phyloP scores from a whole-genome alignment of 2,797 vertebrate genomes.

The Xenopus petersii region DNA sequence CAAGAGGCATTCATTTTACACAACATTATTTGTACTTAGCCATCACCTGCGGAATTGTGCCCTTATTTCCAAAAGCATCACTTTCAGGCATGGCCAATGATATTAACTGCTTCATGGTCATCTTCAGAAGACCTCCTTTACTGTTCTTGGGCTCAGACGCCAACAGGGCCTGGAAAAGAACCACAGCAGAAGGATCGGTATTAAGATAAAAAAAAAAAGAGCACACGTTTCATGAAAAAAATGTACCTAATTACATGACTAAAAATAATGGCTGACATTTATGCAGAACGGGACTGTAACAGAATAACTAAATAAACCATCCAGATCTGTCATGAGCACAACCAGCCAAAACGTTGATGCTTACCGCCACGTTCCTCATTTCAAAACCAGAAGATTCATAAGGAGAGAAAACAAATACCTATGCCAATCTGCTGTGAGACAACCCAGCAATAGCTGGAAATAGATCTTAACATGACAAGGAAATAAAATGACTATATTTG shows the following conservation, averaged over 20 bases:
- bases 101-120: constrained; percentile 85
- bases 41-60: constrained; percentile 85
- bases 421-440: not conserved
- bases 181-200: not conserved
- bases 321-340: too few relatives aligned
- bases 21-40: too few relatives aligned
- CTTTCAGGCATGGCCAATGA: constrained; percentile 71
- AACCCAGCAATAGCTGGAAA: not conserved
- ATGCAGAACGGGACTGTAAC: too few relatives aligned
- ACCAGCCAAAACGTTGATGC: not conserved
- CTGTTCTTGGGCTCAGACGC: constrained; percentile 89
- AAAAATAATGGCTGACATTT: too few relatives aligned
- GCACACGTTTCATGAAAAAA: not conserved
- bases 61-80: constrained; percentile 59
- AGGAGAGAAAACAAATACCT: not conserved
- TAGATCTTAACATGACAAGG: not conserved
- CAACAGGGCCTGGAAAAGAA: constrained; percentile 77
- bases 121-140: constrained; percentile 84
- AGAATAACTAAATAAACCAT: too few relatives aligned
- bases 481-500: constrained; percentile 3
- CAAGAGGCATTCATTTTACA: too few relatives aligned
- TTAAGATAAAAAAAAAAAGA: not conserved
- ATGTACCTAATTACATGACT: not conserved
- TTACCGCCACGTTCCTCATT: not conserved
- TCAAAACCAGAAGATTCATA: not conserved